Base-by-base conservation (phyloP, 2,888 invertebrate species). In the Catocala fraxini region DNA sequence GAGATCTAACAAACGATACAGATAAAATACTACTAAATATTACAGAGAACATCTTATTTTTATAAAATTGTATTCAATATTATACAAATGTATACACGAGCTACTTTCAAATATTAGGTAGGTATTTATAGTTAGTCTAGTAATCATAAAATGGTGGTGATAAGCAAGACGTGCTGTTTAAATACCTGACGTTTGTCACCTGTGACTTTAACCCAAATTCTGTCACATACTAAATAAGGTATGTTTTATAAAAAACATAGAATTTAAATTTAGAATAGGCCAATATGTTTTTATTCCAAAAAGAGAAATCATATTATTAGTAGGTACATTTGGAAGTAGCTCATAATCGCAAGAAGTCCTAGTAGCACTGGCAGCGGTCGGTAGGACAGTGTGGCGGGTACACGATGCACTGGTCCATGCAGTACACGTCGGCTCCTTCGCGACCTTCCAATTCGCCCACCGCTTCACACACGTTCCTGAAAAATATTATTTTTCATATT, bases 351-450 rank as follows among this genome's bases (percentile, higher is more conserved):
- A 48, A 43, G 59, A 6, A 6, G 34, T 53, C 49, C 89, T 89
- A 96, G 83, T 96, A 96, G 85, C 97, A 97, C 71, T 94, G 95
- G 87, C 98, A 98, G 84, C 96, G 95, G 73, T 96, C 91, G 55
- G 93, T 89, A 6, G 97, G 97, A 78, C 97, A 97, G 65, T 95
- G 93, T 0, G 97, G 96, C 5, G 96, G 96, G 86, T 97, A 97
- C 49, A 97, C 96, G 72, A 98, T 95, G 89, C 98, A 98, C 79
- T 97, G 95, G 87, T 98, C 98, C 95, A 97, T 96, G 86, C 98
- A 98, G 85, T 97, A 97, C 34, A 97, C 96, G 78, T 97, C 97
- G 0, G 98, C 97, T 6, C 97, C 98, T 0, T 95, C 95, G 48
- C 95, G 94, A 9, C 96, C 97, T 74, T 95, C 95, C 64, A 97